Percentiles rank a stretch among this genome's conserved stretches.
These are phyloP conservation scores for Apogon hyalosoma DNA, from an alignment of 2,797 vertebrate species.

Conservation along the genomic window DNA sequence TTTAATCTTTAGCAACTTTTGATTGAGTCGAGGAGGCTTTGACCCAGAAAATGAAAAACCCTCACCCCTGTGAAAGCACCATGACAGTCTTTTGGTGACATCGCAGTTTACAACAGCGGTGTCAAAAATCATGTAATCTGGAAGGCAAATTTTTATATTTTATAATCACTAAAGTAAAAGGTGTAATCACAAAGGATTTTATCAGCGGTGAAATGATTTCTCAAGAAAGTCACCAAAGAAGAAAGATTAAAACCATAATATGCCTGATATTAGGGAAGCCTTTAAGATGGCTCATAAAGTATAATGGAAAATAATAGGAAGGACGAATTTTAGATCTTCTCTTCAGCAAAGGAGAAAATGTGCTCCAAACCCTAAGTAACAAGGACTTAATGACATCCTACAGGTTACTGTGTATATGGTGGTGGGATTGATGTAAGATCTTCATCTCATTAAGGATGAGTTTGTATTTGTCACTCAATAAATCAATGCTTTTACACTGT, in stretches of 20 bases:
- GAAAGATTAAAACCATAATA: constrained; percentile 2
- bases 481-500: constrained; percentile 43
- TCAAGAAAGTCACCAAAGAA: not conserved
- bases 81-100: constrained; percentile 35
- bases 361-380: constrained; percentile 3
- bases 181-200: not conserved
- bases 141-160: constrained; percentile 24
- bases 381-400: not conserved
- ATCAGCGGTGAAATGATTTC: not conserved
- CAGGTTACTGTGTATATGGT: not conserved
- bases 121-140: constrained; percentile 33
- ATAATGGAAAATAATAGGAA: not conserved
- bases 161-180: constrained; percentile 5
- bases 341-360: constrained; percentile 9
- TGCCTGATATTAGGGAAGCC: not conserved
- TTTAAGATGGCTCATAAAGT: not conserved
- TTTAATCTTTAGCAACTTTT: constrained; percentile 25
- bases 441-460: constrained; percentile 39
- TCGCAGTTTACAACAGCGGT: constrained; percentile 36
- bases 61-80: constrained; percentile 24
- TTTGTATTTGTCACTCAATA: constrained; percentile 44
- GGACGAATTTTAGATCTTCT: constrained; percentile 11
- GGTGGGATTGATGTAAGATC: constrained; percentile 27
- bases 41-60: constrained; percentile 63
- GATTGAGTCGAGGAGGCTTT: constrained; percentile 33